These are phyloP conservation scores for Atherix ibis DNA, from an alignment of 2,888 invertebrate species.

Conservation along the genomic window DNA sequence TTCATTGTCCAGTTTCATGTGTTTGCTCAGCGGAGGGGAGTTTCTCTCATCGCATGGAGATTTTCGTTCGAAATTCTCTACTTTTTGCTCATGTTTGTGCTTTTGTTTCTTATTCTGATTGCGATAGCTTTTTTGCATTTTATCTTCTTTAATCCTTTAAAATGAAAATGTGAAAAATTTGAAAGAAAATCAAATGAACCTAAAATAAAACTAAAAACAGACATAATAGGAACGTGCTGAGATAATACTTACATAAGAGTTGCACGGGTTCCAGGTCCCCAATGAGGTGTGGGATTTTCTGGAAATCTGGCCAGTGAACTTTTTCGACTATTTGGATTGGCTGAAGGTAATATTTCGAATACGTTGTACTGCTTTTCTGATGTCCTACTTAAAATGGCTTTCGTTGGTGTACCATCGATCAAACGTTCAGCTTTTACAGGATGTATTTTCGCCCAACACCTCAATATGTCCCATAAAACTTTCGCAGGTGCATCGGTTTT, in stretches of 20 bases:
- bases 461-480: conserved; percentile 83
- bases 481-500: conserved; percentile 83
- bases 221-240: no score
- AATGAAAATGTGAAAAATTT: conserved; percentile 8
- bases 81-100: no score
- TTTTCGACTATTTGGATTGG: conserved; percentile 65
- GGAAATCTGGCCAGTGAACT: conserved; percentile 65
- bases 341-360: conserved; percentile 36
- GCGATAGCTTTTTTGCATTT: conserved; percentile 41
- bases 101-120: conserved; percentile 53
- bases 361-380: conserved; percentile 35
- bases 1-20: no score
- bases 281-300: conserved; percentile 68
- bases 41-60: no score
- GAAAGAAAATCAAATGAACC: conserved; percentile 6
- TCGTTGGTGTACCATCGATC: conserved; percentile 25
- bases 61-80: no score
- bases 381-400: conserved; percentile 39
- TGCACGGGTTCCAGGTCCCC: conserved; percentile 82
- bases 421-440: conserved; percentile 49
- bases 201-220: conserved; percentile 6
- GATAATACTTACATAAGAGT: conserved; percentile 49
- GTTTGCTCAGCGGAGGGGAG: no score
- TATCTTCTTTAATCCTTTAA: conserved; percentile 43
- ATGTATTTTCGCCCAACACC: conserved; percentile 58